Evolutionary conservation across 1,140 invertebrate species (phyloP), one percentile per base, ranked within the genome.

Genomic region (Drosophila mojavensis): DNA sequence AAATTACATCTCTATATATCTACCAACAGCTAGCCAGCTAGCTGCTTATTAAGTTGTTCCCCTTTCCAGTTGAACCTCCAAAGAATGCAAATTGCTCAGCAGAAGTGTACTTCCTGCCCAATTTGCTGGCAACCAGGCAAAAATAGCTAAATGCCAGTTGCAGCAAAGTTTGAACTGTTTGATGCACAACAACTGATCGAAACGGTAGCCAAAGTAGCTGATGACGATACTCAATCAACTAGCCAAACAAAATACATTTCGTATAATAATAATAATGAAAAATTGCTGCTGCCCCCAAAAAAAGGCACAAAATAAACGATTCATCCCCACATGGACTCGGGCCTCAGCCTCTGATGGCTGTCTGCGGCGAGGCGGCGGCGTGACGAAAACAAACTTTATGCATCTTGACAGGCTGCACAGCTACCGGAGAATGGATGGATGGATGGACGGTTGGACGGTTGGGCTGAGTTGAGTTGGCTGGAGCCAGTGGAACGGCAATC

Each of bases 21-120:
- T 47, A 4, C 67, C 54, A 47, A 17, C 50, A 65, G 58, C 47
- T 24, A 43, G 41, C 43, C 7, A 45, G 48, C 60, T 65, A 84
- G 72, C 80, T 67, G 76, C 83, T 86, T 86, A 86, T 86, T 86
- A 88, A 86, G 82, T 82, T 63, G 68, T 88, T 88, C 70, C 53
- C 60, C 20, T 24, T 24, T 68, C 63, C 36, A 63, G 30, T 68
- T 51, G 59, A 73, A 79, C 80, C 76, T 76, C 80, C 1, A 79
- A 79, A 74, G 81, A 83, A 75, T 79, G 81, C 55, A 60, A 73
- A 67, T 74, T 69, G 71, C 30, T 26, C 33, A 24, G 26, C 62
- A 20, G 30, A 13, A 28, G 15, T 33, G n/a, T 55, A 54, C 36
- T 64, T 64, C 50, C 62, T 54, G 62, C 62, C 43, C 43, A 47